phyloP scores from a whole-genome alignment of 2,888 invertebrate genomes.

The Clostera curtula region DNA sequence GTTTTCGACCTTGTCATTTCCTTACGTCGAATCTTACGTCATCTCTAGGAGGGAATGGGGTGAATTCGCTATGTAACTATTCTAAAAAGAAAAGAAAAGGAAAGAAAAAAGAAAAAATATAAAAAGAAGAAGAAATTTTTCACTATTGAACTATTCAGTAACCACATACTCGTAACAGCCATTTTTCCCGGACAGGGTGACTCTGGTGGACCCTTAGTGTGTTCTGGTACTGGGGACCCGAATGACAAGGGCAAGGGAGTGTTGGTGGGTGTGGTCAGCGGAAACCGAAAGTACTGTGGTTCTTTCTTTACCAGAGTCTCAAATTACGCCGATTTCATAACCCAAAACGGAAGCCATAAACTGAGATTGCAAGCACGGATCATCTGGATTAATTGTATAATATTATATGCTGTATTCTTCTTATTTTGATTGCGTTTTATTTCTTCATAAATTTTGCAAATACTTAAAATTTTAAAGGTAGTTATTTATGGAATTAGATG shows the following conservation, averaged over 20 bases:
- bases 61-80: no score
- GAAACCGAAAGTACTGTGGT: conserved; percentile 4
- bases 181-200: no score
- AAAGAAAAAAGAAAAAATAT: no score
- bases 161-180: no score
- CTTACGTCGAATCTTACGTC: no score
- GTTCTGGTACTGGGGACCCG: conserved; percentile 30
- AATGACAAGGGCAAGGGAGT: conserved; percentile 28
- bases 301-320: conserved; percentile 35
- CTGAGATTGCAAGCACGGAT: neutral
- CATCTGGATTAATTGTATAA: neutral
- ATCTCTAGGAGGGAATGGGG: no score
- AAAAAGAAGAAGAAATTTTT: no score
- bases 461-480: no score
- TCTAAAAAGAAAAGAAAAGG: no score
- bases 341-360: neutral
- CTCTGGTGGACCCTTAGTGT: conserved; percentile 53
- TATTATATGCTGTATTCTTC: neutral
- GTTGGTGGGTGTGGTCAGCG: conserved; percentile 32
- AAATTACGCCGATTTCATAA: conserved; percentile 11
- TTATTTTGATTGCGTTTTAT: conserved; percentile 2
- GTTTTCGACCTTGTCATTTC: no score
- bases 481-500: no score
- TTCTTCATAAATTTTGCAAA: neutral
- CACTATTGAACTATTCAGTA: no score